Evolutionary conservation across 1,140 invertebrate species (phyloP).

Genomic region (Eufriesea mexicana): DNA sequence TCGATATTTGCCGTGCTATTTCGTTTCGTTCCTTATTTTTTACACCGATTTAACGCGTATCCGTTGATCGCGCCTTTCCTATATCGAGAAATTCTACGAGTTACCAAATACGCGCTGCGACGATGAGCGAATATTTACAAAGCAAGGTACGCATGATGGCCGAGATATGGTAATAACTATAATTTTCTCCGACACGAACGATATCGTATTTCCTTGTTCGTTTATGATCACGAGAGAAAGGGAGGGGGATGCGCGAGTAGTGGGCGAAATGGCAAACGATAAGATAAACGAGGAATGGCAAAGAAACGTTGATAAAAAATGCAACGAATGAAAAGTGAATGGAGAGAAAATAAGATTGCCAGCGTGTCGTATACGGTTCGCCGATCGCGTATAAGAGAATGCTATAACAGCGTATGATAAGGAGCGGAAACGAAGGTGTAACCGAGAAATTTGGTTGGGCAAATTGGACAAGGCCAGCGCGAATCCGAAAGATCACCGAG

Average conservation of each 20-base stretch:
- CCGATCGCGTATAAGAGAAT: neutral
- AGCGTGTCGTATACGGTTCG: neutral
- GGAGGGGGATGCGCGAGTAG: neutral
- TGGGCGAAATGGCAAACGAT: no score
- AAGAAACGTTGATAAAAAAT: neutral
- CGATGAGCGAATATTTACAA: no score
- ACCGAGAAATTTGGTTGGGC: neutral
- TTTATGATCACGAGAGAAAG: neutral
- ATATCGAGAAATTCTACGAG: neutral
- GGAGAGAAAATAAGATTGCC: neutral
- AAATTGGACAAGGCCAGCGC: conserved; percentile 1
- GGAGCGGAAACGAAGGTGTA: neutral
- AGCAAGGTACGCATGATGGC: neutral
- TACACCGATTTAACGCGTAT: neutral
- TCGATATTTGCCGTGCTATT: neutral
- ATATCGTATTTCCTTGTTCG: neutral
- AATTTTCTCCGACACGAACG: neutral
- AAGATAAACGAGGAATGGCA: neutral
- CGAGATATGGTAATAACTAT: neutral
- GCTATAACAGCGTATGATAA: neutral
- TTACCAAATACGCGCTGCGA: no score
- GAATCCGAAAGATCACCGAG: conserved; percentile 6
- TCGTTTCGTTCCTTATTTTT: neutral
- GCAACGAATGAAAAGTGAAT: neutral
- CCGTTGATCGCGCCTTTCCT: no score